Evolutionary conservation across 2,113 vertebrate genomes (phyloP).

Genomic region (Bufo bufo): DNA sequence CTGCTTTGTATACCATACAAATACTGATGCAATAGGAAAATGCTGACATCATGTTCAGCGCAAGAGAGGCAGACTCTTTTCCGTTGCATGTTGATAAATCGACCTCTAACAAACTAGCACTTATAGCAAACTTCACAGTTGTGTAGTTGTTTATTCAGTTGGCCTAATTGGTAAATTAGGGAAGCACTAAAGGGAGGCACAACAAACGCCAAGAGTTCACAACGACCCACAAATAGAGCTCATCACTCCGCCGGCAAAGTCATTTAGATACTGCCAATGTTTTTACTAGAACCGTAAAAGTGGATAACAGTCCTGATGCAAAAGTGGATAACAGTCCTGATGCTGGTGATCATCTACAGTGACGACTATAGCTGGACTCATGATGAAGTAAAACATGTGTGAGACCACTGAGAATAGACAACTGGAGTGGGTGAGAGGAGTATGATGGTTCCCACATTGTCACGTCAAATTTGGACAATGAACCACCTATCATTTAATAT

Average conservation of each 20-base stretch:
- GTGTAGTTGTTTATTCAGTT: conserved; percentile 48
- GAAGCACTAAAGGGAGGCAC: conserved; percentile 41
- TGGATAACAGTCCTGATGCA: conserved; percentile 17
- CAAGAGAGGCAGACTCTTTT: conserved; percentile 19
- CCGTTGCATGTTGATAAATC: conserved; percentile 27
- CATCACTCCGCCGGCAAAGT: background rate
- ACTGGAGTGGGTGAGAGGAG: background rate
- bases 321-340: conserved; percentile 29
- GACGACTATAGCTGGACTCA: background rate
- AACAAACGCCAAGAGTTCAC: conserved; percentile 48
- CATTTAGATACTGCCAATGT: conserved; percentile 27
- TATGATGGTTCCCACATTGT: background rate
- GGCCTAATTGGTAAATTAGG: conserved; percentile 47
- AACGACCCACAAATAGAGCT: conserved; percentile 23
- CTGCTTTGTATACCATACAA: conserved; percentile 39
- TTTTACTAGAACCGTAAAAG: conserved; percentile 37
- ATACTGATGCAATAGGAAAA: conserved; percentile 55
- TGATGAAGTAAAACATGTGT: background rate
- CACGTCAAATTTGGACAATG: background rate
- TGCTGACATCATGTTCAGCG: conserved; percentile 47
- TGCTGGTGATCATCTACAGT: no score
- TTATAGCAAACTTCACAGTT: conserved; percentile 31
- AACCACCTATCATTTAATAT: background rate
- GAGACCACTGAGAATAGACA: background rate
- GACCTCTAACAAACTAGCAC: conserved; percentile 21